Evolutionary conservation across 2,113 vertebrate genomes (phyloP), one percentile per base, ranked within the genome.

Genomic region (Centropus unirufus): DNA sequence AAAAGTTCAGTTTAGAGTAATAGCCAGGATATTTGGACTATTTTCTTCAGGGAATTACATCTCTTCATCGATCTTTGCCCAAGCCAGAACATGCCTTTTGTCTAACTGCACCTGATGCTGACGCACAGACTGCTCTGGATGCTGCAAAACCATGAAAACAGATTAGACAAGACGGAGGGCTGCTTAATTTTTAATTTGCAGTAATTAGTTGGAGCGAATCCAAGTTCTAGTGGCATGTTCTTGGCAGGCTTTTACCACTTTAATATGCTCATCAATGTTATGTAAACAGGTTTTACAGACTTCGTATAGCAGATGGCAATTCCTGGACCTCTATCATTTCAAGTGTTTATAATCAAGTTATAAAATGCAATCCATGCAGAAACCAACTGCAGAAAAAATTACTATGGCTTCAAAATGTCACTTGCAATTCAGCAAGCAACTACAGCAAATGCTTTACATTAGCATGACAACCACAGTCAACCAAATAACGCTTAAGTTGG

Each of bases 51-150:
- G 47, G 67, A 59, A 95, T 85, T 93, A 92, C 22, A 67, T 66
- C 76, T 62, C 44, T 72, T 57, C 44, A 68, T 76, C 66, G 44
- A 18, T 75, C 87, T 90, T 18, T 74, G 47, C 52, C 36, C 49
- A 78, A 29, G 88, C 49, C 79, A 92, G 58, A 90, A 81, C 1
- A 0, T 2, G 30, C 39, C 49, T 47, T 80, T 72, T 87, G 86
- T 54, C 68, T 69, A 72, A 75, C 68, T 42, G 86, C 92, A 96
- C 92, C 88, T 96, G 93, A 94, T 89, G 64, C 73, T 95, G 88
- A 96, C 77, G 95, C 92, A 92, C 54, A n/a, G 30, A 39, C 52
- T 61, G 54, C 44, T 72, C 76, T 90, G 86, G 61, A 92, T 34
- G n/a, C 83, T 54, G n/a, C 80, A 72, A 84, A 76, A 58, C 69